phyloP scores from a whole-genome alignment of 2,888 invertebrate genomes.

The Tetragonisca angustula region DNA sequence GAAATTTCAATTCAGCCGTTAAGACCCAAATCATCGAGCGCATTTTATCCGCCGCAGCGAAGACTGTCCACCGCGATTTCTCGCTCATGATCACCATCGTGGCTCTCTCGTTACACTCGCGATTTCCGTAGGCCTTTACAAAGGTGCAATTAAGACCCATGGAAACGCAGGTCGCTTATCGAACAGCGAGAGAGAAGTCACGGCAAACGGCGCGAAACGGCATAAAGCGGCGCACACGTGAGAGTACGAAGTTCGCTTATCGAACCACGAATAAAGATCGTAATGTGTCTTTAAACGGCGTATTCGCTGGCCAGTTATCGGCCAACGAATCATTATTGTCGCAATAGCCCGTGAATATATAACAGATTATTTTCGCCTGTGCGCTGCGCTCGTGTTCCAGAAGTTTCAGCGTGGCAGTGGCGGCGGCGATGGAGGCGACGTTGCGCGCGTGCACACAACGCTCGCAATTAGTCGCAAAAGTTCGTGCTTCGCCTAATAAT shows the following conservation, averaged over 20 bases:
- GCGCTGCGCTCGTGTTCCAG: conserved; percentile 35
- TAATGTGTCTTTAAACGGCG: conserved; percentile 31
- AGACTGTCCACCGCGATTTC: not conserved
- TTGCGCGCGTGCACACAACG: conserved; percentile 52
- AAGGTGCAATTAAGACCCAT: not conserved
- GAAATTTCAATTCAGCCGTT: not conserved
- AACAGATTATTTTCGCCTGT: conserved; percentile 48
- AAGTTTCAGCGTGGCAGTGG: conserved; percentile 33
- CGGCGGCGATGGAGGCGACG: conserved; percentile 9
- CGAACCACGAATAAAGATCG: conserved; percentile 40
- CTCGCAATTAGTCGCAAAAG: conserved; percentile 75
- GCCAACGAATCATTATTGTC: conserved; percentile 45
- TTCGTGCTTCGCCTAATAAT: conserved; percentile 80
- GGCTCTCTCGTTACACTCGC: not conserved
- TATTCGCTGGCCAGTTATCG: conserved; percentile 37
- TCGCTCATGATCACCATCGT: not conserved
- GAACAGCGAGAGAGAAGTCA: not conserved
- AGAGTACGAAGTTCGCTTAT: conserved; percentile 10
- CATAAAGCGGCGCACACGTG: not conserved
- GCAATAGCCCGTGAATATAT: conserved; percentile 37
- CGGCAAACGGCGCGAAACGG: not conserved
- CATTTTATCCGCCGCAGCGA: not conserved
- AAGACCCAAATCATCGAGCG: not conserved
- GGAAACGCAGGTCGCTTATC: not conserved
- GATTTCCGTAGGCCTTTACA: not conserved